Base-by-base conservation (phyloP, 2,113 vertebrate genomes). In the Dromaius novaehollandiae region DNA sequence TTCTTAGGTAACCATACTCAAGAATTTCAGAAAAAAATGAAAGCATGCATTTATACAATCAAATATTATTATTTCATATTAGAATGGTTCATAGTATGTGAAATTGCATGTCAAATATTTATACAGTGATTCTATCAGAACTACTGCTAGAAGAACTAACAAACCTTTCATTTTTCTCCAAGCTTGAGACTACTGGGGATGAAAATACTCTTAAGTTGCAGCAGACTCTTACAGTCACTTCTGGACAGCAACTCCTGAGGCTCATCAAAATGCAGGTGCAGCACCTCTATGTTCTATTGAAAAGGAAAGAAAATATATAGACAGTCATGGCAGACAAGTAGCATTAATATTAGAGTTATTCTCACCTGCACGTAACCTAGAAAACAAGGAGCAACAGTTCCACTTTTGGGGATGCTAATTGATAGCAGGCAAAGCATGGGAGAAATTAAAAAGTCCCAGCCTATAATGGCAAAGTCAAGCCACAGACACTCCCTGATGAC, bases 221-320 rank as follows among this genome's bases (percentile, higher is more conserved):
- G 69, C 34, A 58, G 74, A n/a, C 30, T 65, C 58, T 30, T 36
- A 20, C 0, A 3, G 25, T 40, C 15, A 8, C 4, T 0, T 40
- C 70, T 14, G 64, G 40, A 34, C 7, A 12, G 51, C 64, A 63
- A 22, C 25, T 26, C 79, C 2, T 3, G 24, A 46, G 13, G 1
- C 17, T 58, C 1, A 0, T 4, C 36, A 36, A 38, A 40, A 42
- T 3, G 32, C 19, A 6, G 50, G 26, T 3, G 11, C 2, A 3
- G 26, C 73, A 40, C 30, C 32, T 61, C 44, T 24, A 4, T 26
- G n/a, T 32, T 79, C 48, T 12, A 36, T 8, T 64, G 60, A 20
- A 65, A 25, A 65, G 28, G 28, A 88, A 55, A 18, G 83, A 44
- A 28, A 82, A 69, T 9, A 19, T 3, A 21, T 6, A 10, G 38